A percentile compares a stretch with the other conserved stretches of the same genome.
Evolutionary conservation across 2,888 invertebrate genomes (phyloP).

Genomic region (Cheilosia scutellata): DNA sequence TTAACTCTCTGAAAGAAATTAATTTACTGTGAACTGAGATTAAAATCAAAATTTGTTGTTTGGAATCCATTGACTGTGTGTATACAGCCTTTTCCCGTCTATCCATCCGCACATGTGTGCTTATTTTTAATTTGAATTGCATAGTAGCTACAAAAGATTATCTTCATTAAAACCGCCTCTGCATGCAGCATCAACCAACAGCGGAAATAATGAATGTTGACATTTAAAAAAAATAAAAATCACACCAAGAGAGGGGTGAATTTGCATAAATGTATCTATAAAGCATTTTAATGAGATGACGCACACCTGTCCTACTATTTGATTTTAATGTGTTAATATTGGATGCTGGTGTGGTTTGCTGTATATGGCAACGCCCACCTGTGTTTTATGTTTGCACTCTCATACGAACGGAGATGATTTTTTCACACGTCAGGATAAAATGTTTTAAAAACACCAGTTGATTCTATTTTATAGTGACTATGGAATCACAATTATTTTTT

Average conservation of each 20-base stretch:
- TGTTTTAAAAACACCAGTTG: neutral
- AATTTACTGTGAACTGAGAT: slow-evolving; percentile 25
- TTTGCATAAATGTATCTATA: slow-evolving; percentile 54
- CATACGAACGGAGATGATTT: neutral
- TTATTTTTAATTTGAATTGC: neutral
- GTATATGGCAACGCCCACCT: slow-evolving; percentile 40
- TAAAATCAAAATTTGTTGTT: neutral
- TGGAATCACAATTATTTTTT: neutral
- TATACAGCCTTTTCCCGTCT: neutral
- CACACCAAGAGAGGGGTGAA: slow-evolving; percentile 7
- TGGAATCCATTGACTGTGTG: slow-evolving; percentile 65
- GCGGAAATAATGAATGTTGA: slow-evolving; percentile 34
- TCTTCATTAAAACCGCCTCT: slow-evolving; percentile 62
- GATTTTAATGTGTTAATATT: slow-evolving; percentile 46
- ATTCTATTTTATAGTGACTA: neutral
- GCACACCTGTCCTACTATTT: slow-evolving; percentile 50
- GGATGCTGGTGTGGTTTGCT: slow-evolving; percentile 20
- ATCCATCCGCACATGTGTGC: neutral
- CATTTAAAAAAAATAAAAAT: slow-evolving; percentile 32
- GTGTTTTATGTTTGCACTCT: neutral
- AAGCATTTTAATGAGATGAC: slow-evolving; percentile 52
- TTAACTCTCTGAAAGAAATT: slow-evolving; percentile 45
- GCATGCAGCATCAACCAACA: neutral
- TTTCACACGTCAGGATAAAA: neutral
- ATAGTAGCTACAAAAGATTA: slow-evolving; percentile 20